Base-by-base conservation (phyloP, 2,113 vertebrate genomes). In the Hystrix cristata region DNA sequence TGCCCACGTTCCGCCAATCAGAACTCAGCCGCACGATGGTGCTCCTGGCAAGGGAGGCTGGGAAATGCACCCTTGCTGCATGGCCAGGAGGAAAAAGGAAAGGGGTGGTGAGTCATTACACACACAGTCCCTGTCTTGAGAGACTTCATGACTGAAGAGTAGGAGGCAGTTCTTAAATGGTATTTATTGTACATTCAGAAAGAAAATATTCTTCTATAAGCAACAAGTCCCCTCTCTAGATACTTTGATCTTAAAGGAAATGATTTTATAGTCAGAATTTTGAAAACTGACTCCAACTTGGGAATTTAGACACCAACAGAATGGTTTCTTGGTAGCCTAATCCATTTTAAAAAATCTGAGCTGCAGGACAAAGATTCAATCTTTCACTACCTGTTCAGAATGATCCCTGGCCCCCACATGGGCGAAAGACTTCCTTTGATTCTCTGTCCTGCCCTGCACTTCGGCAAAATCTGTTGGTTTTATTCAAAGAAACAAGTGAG, bases 241-340 rank as follows among this genome's bases (percentile, higher is more conserved):
- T 72, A 31, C 18, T 87, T 43, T 64, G 6, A 69, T 91, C 88
- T 72, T 67, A 65, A 53, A 31, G 46, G 29, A 89, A 97, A 90
- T 67, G 3, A 81, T 89, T 93, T 82, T 59, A 23, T 53, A 84
- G 19, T 81, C 60, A 55, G 29, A 95, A 64, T 7, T 21, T 87
- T 53, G 5, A 79, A 31, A 81, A 67, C 0, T 51, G 46, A 60
- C 27, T 19, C 34, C 15, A 31, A 48, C 43, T 57, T 2, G 3
- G 2, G 84, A 27, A 71, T 83, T 65, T 76, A 65, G 57, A 80
- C 29, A 38, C 71, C n/a, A 74, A 90, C 31, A 80, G 48, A 67
- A 67, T 14, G 7, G 10, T 69, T 59, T 80, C 62, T 57, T 87
- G 51, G 3, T 69, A 15, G 60, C 31, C 48, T 80, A 71, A 80